Conservation (phyloP, 2,888 invertebrate genomes). For the Aricia artaxerxes region DNA sequence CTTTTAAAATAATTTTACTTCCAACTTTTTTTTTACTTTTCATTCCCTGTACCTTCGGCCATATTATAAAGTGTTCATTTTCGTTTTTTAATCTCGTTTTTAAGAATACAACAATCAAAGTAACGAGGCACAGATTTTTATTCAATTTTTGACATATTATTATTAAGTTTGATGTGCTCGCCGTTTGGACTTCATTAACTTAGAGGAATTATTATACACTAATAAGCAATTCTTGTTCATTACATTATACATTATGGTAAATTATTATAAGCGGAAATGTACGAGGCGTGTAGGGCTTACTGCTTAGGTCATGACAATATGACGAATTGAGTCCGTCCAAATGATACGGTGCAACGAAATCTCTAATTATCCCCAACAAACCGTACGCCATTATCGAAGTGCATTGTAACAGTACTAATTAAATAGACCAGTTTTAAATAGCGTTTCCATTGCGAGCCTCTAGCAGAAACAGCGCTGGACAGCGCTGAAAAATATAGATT, state of each 20-base stretch:
- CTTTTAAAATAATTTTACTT: no score
- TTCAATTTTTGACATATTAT: no score
- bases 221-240: no score
- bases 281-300: neutral
- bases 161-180: no score
- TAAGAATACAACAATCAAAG: no score
- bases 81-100: no score
- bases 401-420: constrained; percentile 23
- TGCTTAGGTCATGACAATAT: neutral
- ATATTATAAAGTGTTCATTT: no score
- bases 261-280: neutral
- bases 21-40: no score
- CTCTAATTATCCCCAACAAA: constrained; percentile 26
- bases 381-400: neutral
- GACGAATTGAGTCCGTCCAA: neutral
- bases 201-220: neutral
- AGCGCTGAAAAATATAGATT: neutral
- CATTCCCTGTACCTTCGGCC: no score
- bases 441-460: neutral
- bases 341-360: constrained; percentile 15
- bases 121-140: no score
- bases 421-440: constrained; percentile 22
- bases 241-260: neutral
- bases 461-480: neutral
- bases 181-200: neutral